Evolutionary conservation across 1,140 invertebrate genomes (phyloP).

Genomic region (Drepana arcuata): DNA sequence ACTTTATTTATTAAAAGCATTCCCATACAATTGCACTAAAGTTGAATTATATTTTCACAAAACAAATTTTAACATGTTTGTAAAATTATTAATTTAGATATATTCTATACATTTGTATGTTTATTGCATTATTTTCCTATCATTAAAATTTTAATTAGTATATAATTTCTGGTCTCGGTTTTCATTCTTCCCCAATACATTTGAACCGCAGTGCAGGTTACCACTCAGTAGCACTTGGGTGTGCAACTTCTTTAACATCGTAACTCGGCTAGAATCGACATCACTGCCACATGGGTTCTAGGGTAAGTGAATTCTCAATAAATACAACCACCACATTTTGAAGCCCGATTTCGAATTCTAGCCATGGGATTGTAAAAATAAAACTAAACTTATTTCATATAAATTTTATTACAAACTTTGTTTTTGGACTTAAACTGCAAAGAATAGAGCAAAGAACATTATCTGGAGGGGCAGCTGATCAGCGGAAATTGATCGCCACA

Average conservation of each 20-base stretch:
- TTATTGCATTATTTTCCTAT: constrained; percentile 67
- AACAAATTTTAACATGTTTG: constrained; percentile 30
- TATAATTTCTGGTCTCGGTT: no score
- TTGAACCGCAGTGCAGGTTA: no score
- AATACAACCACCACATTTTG: no score
- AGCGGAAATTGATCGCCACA: constrained; percentile 32
- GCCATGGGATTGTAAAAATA: constrained; percentile 21
- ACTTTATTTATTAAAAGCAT: constrained; percentile 64
- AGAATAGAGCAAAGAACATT: constrained; percentile 53
- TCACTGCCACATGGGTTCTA: no score
- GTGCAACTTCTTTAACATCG: no score
- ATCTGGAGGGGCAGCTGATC: constrained; percentile 33
- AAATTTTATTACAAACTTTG: constrained; percentile 69
- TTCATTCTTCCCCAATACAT: no score
- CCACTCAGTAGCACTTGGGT: no score
- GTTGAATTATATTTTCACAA: constrained; percentile 30
- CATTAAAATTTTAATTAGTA: constrained; percentile 62
- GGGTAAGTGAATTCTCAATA: no score
- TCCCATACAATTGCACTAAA: constrained; percentile 42
- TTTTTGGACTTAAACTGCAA: constrained; percentile 61
- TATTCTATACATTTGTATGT: constrained; percentile 61
- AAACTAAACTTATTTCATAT: constrained; percentile 44
- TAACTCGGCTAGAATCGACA: no score
- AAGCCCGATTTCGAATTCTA: no score
- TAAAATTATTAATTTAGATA: constrained; percentile 57